Evolutionary conservation across 92 coral and sea anemone species (phyloP).

Genomic region (Plumapathes pennacea): DNA sequence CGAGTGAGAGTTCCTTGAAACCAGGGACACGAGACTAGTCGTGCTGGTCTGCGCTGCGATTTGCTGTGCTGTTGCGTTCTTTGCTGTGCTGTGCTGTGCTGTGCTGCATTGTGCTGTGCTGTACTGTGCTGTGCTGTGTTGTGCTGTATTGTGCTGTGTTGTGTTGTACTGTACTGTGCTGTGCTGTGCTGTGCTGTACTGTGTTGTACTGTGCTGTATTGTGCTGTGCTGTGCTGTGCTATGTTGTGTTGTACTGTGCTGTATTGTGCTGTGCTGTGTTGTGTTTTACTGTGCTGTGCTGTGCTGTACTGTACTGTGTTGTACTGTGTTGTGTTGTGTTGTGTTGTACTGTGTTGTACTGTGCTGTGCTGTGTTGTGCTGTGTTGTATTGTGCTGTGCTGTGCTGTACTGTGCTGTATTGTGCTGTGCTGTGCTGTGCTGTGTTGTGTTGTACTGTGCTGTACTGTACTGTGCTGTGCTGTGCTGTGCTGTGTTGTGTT

Average conservation of each 20-base stretch:
- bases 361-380: constrained; percentile 15
- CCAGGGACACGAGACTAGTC: too few species aligned
- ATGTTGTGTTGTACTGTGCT: constrained; percentile 15
- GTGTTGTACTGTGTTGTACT: constrained; percentile 10
- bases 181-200: constrained; percentile 20
- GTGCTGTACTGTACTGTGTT: constrained; percentile 4
- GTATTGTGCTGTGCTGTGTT: constrained; percentile 16
- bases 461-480: constrained; percentile 1
- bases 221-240: constrained; percentile 23
- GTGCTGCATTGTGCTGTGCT: constrained; percentile 11
- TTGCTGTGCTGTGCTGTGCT: constrained; percentile 11
- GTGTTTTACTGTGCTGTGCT: constrained; percentile 5
- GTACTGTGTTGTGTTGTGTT: constrained; percentile 4
- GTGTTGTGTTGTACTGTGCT: too few species aligned
- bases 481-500: constrained; percentile 3
- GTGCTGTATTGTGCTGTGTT: constrained; percentile 15
- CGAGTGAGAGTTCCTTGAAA: too few species aligned
- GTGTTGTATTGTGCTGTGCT: constrained; percentile 14
- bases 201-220: constrained; percentile 11
- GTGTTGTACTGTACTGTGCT: constrained; percentile 16
- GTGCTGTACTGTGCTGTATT: constrained; percentile 19
- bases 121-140: constrained; percentile 17
- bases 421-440: constrained; percentile 21
- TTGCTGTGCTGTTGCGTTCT: constrained; percentile 1
- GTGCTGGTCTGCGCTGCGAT: background rate